Conservation (phyloP, 2,888 invertebrate species). For the Rapana venosa region DNA sequence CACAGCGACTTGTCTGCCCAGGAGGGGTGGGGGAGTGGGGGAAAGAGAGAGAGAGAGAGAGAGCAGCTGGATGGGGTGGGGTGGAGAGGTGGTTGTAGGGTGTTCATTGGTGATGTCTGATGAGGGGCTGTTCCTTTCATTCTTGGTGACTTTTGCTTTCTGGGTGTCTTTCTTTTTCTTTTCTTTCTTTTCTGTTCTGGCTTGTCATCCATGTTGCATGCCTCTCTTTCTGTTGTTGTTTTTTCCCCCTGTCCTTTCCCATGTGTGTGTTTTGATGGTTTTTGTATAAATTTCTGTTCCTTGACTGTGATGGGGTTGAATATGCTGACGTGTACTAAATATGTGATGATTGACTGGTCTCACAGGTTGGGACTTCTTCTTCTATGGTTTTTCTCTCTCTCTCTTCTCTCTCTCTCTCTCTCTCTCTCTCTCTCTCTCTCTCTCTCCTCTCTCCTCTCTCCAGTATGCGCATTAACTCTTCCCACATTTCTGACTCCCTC, state of each 20-base stretch:
- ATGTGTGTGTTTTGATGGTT: neutral
- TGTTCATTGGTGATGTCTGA: slow-evolving; percentile 21
- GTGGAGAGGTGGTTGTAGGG: neutral
- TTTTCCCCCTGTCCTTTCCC: neutral
- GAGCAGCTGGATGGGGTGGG: neutral
- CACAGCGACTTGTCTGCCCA: neutral
- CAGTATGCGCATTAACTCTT: no score
- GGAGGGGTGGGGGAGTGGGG: neutral
- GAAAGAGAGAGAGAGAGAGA: neutral
- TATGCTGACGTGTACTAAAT: no score
- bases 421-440: neutral
- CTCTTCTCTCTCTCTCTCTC: neutral
- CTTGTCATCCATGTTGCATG: neutral
- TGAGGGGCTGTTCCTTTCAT: neutral
- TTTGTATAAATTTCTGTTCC: neutral
- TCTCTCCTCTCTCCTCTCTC: neutral
- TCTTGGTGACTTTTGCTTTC: neutral
- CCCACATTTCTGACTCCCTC: no score
- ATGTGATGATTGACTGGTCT: neutral
- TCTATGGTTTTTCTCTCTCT: neutral
- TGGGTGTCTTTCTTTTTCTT: neutral
- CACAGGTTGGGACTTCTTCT: neutral
- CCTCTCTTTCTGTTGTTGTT: neutral
- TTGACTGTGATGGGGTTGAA: neutral
- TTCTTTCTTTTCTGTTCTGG: neutral